Conservation (phyloP, 2,888 invertebrate species). For the Drosophila putrida region DNA sequence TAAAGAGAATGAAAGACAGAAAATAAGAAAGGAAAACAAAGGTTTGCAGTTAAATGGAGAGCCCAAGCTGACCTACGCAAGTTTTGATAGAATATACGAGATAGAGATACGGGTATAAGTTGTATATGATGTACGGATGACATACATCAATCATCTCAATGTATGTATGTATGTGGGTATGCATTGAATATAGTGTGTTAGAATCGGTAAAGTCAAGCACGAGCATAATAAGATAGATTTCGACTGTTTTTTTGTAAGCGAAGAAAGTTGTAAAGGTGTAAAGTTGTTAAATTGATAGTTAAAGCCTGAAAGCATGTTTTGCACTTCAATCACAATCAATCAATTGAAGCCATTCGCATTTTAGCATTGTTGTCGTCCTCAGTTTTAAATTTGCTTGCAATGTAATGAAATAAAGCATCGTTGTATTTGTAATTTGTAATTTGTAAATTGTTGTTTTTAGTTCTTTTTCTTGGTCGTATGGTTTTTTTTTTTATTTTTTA, state of each 20-base stretch:
- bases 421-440: constrained; percentile 39
- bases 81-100: constrained; percentile 22
- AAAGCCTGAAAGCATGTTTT: constrained; percentile 33
- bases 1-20: background rate
- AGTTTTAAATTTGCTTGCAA: constrained; percentile 54
- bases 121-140: constrained; percentile 2
- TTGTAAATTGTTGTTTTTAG: constrained; percentile 18
- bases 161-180: constrained; percentile 9
- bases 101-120: constrained; percentile 26
- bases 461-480: background rate
- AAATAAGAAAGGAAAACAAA: constrained; percentile 12
- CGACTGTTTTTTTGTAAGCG: constrained; percentile 50
- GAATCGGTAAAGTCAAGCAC: constrained; percentile 40
- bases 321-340: constrained; percentile 32
- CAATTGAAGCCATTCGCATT: constrained; percentile 43
- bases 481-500: constrained; percentile 1
- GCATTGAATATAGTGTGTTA: background rate
- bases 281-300: constrained; percentile 23
- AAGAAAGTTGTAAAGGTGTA: constrained; percentile 31
- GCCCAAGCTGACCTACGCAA: constrained; percentile 60
- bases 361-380: constrained; percentile 55
- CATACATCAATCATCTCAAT: constrained; percentile 5
- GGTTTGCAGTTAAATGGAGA: constrained; percentile 45
- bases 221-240: constrained; percentile 32
- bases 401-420: constrained; percentile 55